Evolutionary conservation across 2,113 vertebrate genomes (phyloP).

Genomic region (Picathartes gymnocephalus): DNA sequence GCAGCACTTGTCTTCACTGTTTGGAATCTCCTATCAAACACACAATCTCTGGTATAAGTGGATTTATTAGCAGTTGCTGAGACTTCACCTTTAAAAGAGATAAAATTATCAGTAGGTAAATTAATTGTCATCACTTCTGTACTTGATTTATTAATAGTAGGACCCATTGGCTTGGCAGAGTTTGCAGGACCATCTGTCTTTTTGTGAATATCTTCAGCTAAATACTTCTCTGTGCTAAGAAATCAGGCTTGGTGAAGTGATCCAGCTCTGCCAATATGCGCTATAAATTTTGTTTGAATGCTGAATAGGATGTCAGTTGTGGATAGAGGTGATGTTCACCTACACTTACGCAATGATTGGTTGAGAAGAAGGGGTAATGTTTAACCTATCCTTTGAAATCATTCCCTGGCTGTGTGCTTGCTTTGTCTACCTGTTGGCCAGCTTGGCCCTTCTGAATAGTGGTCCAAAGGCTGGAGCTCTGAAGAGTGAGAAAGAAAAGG

Average conservation of each 20-base stretch:
- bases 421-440: neutral
- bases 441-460: neutral
- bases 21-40: neutral
- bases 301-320: neutral
- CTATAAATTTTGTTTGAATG: constrained; percentile 11
- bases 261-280: neutral
- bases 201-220: neutral
- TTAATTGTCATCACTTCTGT: neutral
- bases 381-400: neutral
- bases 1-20: neutral
- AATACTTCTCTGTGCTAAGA: neutral
- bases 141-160: neutral
- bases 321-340: neutral
- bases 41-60: neutral
- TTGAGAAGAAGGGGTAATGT: neutral
- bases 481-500: neutral
- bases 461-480: neutral
- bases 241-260: neutral
- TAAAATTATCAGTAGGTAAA: neutral
- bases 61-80: neutral
- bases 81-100: neutral
- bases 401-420: neutral
- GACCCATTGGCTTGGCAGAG: neutral
- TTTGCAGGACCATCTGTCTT: neutral
- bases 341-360: neutral